Base-by-base conservation (phyloP, 2,797 vertebrate species). In the Cyprinella venusta region DNA sequence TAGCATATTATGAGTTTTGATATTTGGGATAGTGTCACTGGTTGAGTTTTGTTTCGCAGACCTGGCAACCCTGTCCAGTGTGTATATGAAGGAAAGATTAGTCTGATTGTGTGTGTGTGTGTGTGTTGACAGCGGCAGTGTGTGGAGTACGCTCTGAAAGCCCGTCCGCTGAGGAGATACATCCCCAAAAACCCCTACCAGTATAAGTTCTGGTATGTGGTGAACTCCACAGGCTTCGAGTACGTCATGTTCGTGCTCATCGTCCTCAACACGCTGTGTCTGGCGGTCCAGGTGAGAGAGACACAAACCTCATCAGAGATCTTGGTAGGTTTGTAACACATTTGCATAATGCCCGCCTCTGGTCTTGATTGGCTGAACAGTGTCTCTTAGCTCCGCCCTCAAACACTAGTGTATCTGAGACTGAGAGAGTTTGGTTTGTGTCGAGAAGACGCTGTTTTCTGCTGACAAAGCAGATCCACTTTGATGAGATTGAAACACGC, bases 141-240 rank as follows among this genome's bases (percentile, higher is more conserved):
- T 94, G 98, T 99, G 36, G 98, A 99, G 88, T 99, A 99, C 2
- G 98, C 98, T 79, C 92, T 99, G 87, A 99, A 99, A 92, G 98
- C 98, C 15, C 97, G 97, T 18, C 98, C 98, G 1, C 90, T 99
- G 85, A 94, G 97, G 21, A 96, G 97, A 90, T 99, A 99, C 87
- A 99, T 99, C 89, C 98, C 98, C 70, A 99, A 99, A 94, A 99
- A 99, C 88, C 97, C 95, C 8, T 99, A 99, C 94, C 98, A 99
- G 94, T 99, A 99, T 93, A 98, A 98, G 91, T 98, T 99, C 95
- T 99, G 98, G 98, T 98, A 97, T 87, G 97, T 99, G 95, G 98
- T 99, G 89, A 99, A 99, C 94, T 99, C 98, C 79, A 97, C 97
- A 8, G 97, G 96, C 81, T 99, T 99, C 86, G 98, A 99, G 90